Conservation (phyloP, 2,113 vertebrate genomes). For the Tiliqua scincoides region DNA sequence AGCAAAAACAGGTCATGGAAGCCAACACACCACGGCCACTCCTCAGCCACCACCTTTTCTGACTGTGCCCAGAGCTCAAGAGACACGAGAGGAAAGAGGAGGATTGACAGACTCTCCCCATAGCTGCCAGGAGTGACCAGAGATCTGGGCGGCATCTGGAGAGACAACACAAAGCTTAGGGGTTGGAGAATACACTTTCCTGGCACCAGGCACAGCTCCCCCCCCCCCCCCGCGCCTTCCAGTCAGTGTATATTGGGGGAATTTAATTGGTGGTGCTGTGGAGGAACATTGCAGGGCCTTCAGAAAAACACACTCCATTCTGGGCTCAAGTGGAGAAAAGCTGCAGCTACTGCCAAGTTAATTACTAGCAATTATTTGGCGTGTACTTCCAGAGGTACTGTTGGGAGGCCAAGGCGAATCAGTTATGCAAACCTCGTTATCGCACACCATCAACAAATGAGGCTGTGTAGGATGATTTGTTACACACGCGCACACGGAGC, state of each 20-base stretch:
- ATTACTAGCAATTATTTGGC: neutral
- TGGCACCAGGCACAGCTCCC: neutral
- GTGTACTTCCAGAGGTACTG: neutral
- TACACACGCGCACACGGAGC: neutral
- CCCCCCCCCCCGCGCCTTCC: neutral
- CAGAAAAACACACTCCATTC: neutral
- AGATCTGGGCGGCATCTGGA: too few relatives aligned
- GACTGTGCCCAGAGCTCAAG: too few relatives aligned
- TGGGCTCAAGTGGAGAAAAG: neutral
- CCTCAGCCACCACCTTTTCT: too few relatives aligned
- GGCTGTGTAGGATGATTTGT: neutral
- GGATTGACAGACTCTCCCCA: too few relatives aligned
- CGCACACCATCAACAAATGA: neutral
- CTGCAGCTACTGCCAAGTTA: neutral
- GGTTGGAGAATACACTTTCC: neutral
- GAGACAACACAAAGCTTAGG: too few relatives aligned
- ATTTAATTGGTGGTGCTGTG: neutral
- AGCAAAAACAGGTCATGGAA: too few relatives aligned
- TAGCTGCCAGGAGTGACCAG: too few relatives aligned
- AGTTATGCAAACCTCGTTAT: neutral
- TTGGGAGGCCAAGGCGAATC: neutral
- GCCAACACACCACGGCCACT: too few relatives aligned
- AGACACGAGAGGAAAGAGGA: too few relatives aligned
- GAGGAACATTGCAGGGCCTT: neutral
- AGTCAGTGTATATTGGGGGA: neutral